These are phyloP conservation scores for Drepana falcataria DNA, from an alignment of 2,888 invertebrate genomes.

Conservation along the genomic window DNA sequence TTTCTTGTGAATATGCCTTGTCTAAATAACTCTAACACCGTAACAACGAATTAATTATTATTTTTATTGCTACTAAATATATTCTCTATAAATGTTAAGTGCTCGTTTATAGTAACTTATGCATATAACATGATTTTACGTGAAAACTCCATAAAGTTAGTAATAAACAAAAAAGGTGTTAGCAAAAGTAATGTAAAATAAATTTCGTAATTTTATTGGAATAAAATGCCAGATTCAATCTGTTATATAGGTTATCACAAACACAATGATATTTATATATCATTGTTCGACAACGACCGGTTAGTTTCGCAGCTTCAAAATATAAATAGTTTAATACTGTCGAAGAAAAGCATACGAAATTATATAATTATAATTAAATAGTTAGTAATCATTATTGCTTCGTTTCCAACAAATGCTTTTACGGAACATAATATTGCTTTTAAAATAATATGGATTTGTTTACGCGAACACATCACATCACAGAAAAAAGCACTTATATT, in stretches of 20 bases:
- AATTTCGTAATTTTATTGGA: constrained; percentile 42
- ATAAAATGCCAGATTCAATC: constrained; percentile 35
- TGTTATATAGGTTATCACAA: constrained; percentile 22
- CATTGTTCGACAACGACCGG: neutral
- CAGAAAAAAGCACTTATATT: constrained; percentile 49
- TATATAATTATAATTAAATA: constrained; percentile 12
- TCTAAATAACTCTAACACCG: constrained; percentile 10
- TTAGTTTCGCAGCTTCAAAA: constrained; percentile 26
- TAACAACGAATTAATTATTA: constrained; percentile 22
- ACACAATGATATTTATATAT: constrained; percentile 11
- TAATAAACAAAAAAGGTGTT: constrained; percentile 8
- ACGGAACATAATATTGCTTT: constrained; percentile 53
- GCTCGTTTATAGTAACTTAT: neutral
- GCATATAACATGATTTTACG: neutral
- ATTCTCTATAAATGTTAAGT: neutral
- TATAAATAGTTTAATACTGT: constrained; percentile 39
- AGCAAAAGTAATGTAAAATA: constrained; percentile 26
- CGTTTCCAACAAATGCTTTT: constrained; percentile 46
- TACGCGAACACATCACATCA: constrained; percentile 58
- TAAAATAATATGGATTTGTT: constrained; percentile 50
- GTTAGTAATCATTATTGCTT: constrained; percentile 48
- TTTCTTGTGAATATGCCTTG: constrained; percentile 20
- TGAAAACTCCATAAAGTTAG: neutral
- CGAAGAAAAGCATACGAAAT: constrained; percentile 33
- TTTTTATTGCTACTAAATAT: constrained; percentile 9